phyloP scores from a whole-genome alignment of 2,888 invertebrate genomes.

The Diploptera punctata region DNA sequence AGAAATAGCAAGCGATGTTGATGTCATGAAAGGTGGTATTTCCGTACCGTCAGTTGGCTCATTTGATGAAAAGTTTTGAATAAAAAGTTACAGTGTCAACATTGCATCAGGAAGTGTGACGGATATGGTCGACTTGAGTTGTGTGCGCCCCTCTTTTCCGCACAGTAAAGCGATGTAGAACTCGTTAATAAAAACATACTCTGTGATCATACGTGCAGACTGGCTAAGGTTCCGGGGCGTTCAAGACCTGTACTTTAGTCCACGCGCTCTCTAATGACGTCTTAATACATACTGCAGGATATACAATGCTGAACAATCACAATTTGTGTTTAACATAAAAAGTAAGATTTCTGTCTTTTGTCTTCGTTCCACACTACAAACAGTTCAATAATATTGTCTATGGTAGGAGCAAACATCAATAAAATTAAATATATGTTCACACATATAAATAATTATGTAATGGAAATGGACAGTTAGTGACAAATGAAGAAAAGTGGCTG shows the following conservation, averaged over 20 bases:
- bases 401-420: no score
- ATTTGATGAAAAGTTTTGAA: constrained; percentile 12
- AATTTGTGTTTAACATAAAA: no score
- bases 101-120: constrained; percentile 28
- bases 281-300: not conserved
- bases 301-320: no score
- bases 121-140: constrained; percentile 13
- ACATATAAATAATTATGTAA: no score
- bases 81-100: constrained; percentile 18
- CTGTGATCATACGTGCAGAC: constrained; percentile 13
- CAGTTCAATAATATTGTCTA: no score
- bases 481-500: no score
- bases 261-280: constrained; percentile 9
- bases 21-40: not conserved
- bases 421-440: no score
- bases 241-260: constrained; percentile 11
- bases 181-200: not conserved
- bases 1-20: no score
- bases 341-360: no score
- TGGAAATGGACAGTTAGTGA: no score
- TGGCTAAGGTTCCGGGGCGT: constrained; percentile 6
- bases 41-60: constrained; percentile 18
- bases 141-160: constrained; percentile 3
- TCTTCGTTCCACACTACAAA: no score
- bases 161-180: not conserved